Evolutionary conservation across 1,140 invertebrate genomes (phyloP).

Genomic region (Cryptotermes secundus): DNA sequence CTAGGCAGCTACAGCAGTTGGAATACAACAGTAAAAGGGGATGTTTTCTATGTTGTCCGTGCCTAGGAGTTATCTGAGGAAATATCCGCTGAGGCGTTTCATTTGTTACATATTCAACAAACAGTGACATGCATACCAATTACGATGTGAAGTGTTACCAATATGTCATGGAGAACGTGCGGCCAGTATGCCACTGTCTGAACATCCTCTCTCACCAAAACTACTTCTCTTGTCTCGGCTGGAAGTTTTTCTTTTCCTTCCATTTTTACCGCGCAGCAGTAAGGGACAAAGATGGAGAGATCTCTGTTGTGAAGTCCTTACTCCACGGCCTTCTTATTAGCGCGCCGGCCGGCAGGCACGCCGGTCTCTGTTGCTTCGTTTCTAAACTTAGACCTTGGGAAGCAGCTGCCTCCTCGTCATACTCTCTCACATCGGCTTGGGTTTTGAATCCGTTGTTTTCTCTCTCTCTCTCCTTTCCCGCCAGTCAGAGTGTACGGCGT

Average conservation of each 20-base stretch:
- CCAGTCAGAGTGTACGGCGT: background rate
- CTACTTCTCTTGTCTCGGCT: background rate
- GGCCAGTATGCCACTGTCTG: background rate
- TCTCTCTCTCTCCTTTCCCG: background rate
- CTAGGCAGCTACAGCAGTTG: no score
- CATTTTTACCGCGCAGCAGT: background rate
- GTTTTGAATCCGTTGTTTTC: constrained; percentile 3
- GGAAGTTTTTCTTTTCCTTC: background rate
- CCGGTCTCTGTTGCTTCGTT: background rate
- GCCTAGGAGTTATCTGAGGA: no score
- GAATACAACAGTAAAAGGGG: no score
- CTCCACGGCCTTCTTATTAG: constrained; percentile 3
- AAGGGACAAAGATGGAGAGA: background rate
- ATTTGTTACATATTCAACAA: no score
- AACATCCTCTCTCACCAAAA: no score
- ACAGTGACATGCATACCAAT: no score
- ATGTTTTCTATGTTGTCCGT: no score
- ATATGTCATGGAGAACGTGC: no score
- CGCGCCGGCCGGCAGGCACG: background rate
- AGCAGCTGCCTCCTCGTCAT: background rate
- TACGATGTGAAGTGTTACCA: no score
- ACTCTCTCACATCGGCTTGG: background rate
- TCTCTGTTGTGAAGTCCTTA: background rate
- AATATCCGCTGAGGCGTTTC: no score
- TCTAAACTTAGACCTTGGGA: constrained; percentile 15